Percentiles rank a stretch among this genome's conserved stretches.
Conservation (phyloP, 2,113 vertebrate species). For the Silurus meridionalis region DNA sequence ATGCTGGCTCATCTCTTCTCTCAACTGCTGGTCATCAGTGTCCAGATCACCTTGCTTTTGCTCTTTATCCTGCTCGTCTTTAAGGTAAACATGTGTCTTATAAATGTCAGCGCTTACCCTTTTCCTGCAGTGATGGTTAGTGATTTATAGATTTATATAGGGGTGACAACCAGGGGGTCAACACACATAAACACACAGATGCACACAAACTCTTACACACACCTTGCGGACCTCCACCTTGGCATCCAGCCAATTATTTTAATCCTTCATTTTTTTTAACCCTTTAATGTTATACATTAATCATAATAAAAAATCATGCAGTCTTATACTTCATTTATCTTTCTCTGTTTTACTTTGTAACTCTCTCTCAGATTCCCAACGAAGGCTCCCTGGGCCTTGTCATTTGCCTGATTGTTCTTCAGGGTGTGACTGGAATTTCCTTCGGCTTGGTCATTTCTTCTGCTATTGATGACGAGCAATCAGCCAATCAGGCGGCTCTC, state of each 20-base stretch:
- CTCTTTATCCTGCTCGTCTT: slow-evolving; percentile 76
- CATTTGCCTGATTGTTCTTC: slow-evolving; percentile 73
- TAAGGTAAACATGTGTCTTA: slow-evolving; percentile 61
- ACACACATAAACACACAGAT: background rate
- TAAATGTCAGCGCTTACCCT: background rate
- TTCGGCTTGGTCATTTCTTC: slow-evolving; percentile 78
- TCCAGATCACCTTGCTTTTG: slow-evolving; percentile 76
- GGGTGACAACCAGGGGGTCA: background rate
- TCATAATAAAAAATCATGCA: background rate
- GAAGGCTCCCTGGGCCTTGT: slow-evolving; percentile 73
- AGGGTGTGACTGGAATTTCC: slow-evolving; percentile 74
- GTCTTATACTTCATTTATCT: background rate
- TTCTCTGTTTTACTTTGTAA: background rate
- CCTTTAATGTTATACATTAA: background rate
- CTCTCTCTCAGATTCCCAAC: slow-evolving; percentile 67
- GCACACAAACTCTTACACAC: background rate
- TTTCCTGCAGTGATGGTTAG: background rate
- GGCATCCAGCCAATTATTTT: background rate
- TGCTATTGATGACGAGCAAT: slow-evolving; percentile 77
- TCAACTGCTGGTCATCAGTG: slow-evolving; percentile 77
- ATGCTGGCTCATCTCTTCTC: slow-evolving; percentile 79
- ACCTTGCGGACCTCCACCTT: background rate
- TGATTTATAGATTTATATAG: background rate
- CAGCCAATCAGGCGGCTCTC: slow-evolving; percentile 76
- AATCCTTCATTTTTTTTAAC: background rate